A percentile compares a stretch with the other conserved stretches of the same genome.
Evolutionary conservation across 1,140 invertebrate species (phyloP).

Genomic region (Drosophila neocordata): DNA sequence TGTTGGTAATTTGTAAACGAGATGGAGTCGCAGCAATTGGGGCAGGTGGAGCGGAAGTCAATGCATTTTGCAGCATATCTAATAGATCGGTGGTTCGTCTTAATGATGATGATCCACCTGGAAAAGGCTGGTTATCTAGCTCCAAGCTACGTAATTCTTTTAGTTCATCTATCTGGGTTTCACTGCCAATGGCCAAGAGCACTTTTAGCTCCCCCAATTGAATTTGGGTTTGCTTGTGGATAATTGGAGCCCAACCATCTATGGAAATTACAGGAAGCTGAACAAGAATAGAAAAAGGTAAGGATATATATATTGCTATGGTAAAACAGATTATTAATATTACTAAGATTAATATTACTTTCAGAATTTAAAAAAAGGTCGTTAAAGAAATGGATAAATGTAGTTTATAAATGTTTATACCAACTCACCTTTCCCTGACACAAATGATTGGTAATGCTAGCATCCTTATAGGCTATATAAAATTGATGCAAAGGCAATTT

Average conservation of each 20-base stretch:
- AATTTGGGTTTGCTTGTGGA: conserved; percentile 82
- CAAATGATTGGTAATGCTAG: conserved; percentile 84
- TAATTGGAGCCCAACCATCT: conserved; percentile 85
- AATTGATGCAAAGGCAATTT: conserved; percentile 86
- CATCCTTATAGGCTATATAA: conserved; percentile 85
- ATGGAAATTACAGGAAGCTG: conserved; percentile 86
- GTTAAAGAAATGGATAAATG: too few relatives aligned
- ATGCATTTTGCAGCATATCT: conserved; percentile 82
- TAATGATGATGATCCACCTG: conserved; percentile 1
- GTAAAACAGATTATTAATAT: not conserved
- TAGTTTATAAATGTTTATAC: too few relatives aligned
- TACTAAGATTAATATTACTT: not conserved
- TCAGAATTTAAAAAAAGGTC: not conserved
- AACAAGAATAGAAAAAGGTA: not conserved
- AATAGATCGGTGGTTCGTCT: conserved; percentile 82
- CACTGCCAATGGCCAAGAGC: conserved; percentile 85
- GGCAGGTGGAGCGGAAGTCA: conserved; percentile 42
- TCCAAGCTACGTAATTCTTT: conserved; percentile 84
- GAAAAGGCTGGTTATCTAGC: conserved; percentile 30
- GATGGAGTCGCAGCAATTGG: conserved; percentile 11
- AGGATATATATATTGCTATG: not conserved
- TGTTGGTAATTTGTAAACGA: conserved; percentile 8
- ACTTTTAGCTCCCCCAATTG: conserved; percentile 84
- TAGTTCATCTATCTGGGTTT: conserved; percentile 85
- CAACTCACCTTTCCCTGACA: conserved; percentile 73